Evolutionary conservation across 2,888 invertebrate genomes (phyloP).

Genomic region (Micropterix aruncella): DNA sequence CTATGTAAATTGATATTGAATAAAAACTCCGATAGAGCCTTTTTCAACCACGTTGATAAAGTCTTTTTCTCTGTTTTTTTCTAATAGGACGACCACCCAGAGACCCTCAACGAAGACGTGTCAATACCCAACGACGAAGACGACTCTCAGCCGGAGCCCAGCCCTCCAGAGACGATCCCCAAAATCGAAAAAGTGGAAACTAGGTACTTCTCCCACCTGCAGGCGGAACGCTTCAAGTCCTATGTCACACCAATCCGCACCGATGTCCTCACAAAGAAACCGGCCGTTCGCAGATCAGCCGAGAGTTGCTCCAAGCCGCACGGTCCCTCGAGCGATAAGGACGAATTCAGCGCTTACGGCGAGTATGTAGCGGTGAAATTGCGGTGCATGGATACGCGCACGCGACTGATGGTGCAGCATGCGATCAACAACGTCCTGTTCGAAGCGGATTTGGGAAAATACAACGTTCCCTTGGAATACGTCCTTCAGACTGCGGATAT

Average conservation of each 20-base stretch:
- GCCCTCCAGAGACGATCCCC: not conserved
- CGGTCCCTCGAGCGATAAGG: not conserved
- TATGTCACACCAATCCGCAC: not conserved
- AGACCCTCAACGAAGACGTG: not conserved
- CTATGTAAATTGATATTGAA: too few species aligned
- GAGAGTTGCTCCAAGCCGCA: not conserved
- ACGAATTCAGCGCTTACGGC: constrained; percentile 9
- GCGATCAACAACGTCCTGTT: constrained; percentile 13
- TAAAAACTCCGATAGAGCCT: too few species aligned
- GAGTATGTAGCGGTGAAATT: constrained; percentile 12
- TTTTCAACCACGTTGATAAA: too few species aligned
- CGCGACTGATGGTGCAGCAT: constrained; percentile 12
- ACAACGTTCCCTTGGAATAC: constrained; percentile 5
- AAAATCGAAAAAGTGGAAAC: not conserved
- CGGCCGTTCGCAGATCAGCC: not conserved
- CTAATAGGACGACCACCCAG: not conserved
- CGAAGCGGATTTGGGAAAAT: constrained; percentile 14
- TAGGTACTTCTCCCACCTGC: not conserved
- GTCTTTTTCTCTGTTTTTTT: not conserved
- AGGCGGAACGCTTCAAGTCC: not conserved
- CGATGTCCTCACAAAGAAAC: not conserved
- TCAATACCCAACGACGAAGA: not conserved
- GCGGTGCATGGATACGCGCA: constrained; percentile 9
- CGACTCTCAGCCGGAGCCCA: not conserved
- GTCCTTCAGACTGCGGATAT: not conserved